These are phyloP conservation scores for Protaetia brevitarsis DNA, from an alignment of 1,140 invertebrate species.

Conservation along the genomic window DNA sequence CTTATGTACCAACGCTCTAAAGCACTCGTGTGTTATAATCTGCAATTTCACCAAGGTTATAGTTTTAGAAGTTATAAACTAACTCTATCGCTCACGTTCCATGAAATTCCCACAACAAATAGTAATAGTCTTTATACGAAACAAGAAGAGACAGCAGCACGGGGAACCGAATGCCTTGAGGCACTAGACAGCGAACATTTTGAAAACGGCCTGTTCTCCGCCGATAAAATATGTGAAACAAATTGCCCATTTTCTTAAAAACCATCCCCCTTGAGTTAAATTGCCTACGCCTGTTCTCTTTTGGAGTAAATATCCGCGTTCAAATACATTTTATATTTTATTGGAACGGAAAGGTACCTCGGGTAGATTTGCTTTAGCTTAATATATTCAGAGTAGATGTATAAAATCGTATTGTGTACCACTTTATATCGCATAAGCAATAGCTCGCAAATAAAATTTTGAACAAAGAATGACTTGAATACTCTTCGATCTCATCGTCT, in stretches of 20 bases:
- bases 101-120: background rate
- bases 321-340: constrained; percentile 10
- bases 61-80: too few relatives aligned
- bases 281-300: background rate
- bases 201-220: constrained; percentile 4
- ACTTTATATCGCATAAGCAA: background rate
- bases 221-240: constrained; percentile 24
- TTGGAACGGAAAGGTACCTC: background rate
- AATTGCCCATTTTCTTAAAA: constrained; percentile 24
- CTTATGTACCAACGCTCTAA: background rate
- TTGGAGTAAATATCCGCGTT: background rate
- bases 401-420: background rate
- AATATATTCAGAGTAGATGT: background rate
- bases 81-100: background rate
- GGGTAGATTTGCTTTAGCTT: background rate
- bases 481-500: too few relatives aligned
- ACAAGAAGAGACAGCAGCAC: background rate
- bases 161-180: background rate
- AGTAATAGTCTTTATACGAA: background rate
- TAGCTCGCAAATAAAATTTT: background rate
- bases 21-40: background rate
- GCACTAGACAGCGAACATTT: constrained; percentile 13
- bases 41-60: too few relatives aligned
- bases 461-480: too few relatives aligned
- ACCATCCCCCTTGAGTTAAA: background rate